phyloP scores from a whole-genome alignment of 2,113 vertebrate species.

The Leptobrachium leishanense region DNA sequence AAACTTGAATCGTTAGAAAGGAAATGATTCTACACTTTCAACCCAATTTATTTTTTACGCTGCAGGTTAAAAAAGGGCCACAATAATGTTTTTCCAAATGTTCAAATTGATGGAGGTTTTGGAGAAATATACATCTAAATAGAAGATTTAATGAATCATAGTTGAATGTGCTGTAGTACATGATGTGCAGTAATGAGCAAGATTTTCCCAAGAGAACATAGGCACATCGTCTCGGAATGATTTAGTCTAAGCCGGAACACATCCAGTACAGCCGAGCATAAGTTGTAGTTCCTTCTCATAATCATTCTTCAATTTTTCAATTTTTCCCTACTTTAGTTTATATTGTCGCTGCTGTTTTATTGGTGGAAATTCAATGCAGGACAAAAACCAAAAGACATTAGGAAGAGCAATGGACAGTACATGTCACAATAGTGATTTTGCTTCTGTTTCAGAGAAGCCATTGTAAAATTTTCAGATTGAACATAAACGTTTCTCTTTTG shows the following conservation, averaged over 20 bases:
- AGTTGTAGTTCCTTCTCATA: slow-evolving; percentile 28
- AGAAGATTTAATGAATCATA: slow-evolving; percentile 44
- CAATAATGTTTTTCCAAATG: slow-evolving; percentile 31
- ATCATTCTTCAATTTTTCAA: slow-evolving; percentile 23
- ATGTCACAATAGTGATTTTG: too few species aligned
- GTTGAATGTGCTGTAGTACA: slow-evolving; percentile 32
- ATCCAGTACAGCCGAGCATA: slow-evolving; percentile 22
- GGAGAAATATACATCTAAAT: slow-evolving; percentile 40
- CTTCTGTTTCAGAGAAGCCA: too few species aligned
- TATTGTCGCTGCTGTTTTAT: slow-evolving; percentile 2
- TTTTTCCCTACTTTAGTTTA: neutral
- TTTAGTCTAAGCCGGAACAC: slow-evolving; percentile 26
- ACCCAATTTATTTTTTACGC: slow-evolving; percentile 22
- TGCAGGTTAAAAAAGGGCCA: slow-evolving; percentile 22
- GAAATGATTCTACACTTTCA: neutral
- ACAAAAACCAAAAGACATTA: too few species aligned
- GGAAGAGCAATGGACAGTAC: too few species aligned
- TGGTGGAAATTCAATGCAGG: neutral
- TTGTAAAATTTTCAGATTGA: too few species aligned
- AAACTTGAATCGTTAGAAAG: slow-evolving; percentile 8
- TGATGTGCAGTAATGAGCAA: slow-evolving; percentile 48
- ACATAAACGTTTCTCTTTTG: too few species aligned
- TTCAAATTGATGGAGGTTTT: slow-evolving; percentile 25
- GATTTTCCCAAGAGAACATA: slow-evolving; percentile 44
- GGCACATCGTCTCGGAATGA: slow-evolving; percentile 30